phyloP scores from a whole-genome alignment of 2,888 invertebrate species.

The Phyllotreta cruciferae region DNA sequence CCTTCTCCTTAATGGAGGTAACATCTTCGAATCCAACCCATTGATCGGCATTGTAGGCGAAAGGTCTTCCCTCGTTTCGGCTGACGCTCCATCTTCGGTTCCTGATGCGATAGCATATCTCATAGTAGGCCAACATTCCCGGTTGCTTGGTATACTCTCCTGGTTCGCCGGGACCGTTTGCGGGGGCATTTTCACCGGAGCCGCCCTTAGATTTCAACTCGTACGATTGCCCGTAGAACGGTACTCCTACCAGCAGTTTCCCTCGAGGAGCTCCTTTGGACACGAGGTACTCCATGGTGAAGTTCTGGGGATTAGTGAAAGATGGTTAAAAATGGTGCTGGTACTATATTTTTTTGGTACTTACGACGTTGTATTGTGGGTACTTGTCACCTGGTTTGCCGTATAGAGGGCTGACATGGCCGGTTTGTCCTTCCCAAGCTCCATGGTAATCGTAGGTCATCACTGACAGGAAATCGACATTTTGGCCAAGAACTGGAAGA shows the following conservation, averaged over 20 bases:
- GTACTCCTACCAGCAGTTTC: constrained; percentile 81
- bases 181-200: constrained; percentile 67
- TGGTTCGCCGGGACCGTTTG: constrained; percentile 77
- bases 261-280: constrained; percentile 77
- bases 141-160: constrained; percentile 86
- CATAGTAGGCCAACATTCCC: constrained; percentile 87
- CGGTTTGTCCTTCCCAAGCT: constrained; percentile 82
- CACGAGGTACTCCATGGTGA: constrained; percentile 78
- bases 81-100: constrained; percentile 73
- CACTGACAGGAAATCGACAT: constrained; percentile 81
- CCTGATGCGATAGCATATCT: constrained; percentile 78
- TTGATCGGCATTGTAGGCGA: constrained; percentile 79
- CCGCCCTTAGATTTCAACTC: constrained; percentile 65
- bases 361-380: constrained; percentile 79
- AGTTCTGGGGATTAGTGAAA: constrained; percentile 67
- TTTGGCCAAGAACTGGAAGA: constrained; percentile 70
- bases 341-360: constrained; percentile 48
- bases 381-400: constrained; percentile 71
- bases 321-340: neutral
- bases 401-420: constrained; percentile 82
- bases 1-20: constrained; percentile 77
- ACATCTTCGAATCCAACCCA: constrained; percentile 92
- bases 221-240: constrained; percentile 89
- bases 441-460: constrained; percentile 92
- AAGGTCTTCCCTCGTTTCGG: constrained; percentile 72